A percentile compares a stretch with the other conserved stretches of the same genome.
These are phyloP conservation scores for Calidris pugnax DNA, from an alignment of 2,113 vertebrate genomes.

Conservation along the genomic window DNA sequence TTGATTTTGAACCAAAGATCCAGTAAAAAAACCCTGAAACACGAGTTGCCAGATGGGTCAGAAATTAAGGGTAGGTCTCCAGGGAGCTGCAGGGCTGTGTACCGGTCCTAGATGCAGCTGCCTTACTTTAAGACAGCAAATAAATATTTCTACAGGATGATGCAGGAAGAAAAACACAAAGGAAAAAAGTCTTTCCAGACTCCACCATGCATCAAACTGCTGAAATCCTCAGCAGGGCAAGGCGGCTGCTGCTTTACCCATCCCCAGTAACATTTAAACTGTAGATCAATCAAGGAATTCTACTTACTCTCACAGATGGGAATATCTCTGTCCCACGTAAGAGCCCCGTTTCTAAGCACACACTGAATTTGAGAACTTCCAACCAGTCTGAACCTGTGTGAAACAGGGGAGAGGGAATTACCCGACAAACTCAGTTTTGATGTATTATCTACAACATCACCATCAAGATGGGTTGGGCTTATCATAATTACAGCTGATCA, in stretches of 20 bases:
- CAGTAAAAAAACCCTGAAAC: background rate
- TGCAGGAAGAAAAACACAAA: background rate
- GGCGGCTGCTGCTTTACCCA: fast-evolving
- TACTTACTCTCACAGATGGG: constrained; percentile 41
- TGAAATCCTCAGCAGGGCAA: background rate
- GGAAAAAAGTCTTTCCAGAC: background rate
- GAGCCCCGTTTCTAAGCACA: fast-evolving
- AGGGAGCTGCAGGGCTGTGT: background rate
- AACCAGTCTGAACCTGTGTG: constrained; percentile 36
- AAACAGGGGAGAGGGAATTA: background rate
- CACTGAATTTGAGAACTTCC: background rate
- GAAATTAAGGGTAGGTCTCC: background rate
- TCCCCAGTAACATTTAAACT: background rate
- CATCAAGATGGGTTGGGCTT: background rate
- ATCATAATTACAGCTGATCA: background rate
- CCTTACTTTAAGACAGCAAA: background rate
- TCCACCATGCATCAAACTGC: fast-evolving
- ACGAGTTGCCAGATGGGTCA: background rate
- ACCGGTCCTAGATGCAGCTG: background rate
- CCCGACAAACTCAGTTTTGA: background rate
- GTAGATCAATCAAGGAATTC: background rate
- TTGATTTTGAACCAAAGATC: fast-evolving
- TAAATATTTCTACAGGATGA: background rate
- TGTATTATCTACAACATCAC: background rate
- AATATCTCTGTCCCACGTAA: background rate